Evolutionary conservation across 2,113 vertebrate species (phyloP), one percentile per base, ranked within the genome.

Genomic region (Ammodytes marinus): DNA sequence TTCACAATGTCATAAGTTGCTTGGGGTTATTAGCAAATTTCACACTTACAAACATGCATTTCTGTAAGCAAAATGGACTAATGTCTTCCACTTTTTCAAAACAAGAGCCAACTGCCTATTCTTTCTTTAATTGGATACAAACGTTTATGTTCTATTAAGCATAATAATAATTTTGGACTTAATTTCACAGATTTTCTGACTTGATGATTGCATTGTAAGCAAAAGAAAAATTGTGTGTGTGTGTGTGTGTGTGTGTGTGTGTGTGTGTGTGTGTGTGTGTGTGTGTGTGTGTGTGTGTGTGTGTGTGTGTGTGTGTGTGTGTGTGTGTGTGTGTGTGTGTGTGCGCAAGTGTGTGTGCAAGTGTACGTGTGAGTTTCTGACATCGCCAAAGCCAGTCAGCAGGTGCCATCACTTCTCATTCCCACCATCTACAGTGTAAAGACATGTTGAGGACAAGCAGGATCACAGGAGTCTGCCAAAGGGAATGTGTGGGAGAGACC

Each of bases 331-430:
- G 52, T 55, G 49, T 64, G 58, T 65, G 15, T 76, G 53, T 70
- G 79, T 15, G 82, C 90, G 86, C 84, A 86, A 85, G 72, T 40
- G 40, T 64, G 8, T 63, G 52, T 54, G 49, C 58, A 52, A 59
- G 15, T 76, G 53, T 70, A 80, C n/a, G 82, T 91, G 86, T 85
- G 87, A 85, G 72, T 82, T 85, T 74, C 83, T 91, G 89, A 89
- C 88, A 88, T 84, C 64, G 67, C 85, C 85, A 77, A 64, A 86
- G 80, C 84, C 75, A 90, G 90, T 79, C 85, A 93, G 90, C 92
- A 93, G 89, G 92, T 93, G 91, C 91, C 88, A 88, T 91, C 91
- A 86, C 89, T 92, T 91, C 89, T 90, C 86, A 88, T 92, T 90
- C 85, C 84, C 88, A 91, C 85, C 79, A 84, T 83, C 84, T 77